Conservation (phyloP, 1,140 invertebrate genomes). For the Aleiodes sp. region DNA sequence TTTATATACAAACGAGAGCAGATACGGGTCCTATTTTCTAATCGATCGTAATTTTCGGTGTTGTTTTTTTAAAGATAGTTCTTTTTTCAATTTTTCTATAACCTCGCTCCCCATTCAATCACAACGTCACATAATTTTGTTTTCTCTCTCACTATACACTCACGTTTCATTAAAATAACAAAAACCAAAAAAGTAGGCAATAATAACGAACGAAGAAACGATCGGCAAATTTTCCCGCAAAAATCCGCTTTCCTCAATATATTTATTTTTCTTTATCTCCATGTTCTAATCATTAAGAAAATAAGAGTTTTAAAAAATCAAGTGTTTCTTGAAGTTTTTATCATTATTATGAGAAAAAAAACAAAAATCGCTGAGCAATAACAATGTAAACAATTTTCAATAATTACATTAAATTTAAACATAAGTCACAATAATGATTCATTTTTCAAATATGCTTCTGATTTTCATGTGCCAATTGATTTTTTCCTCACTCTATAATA, state of each 20-base stretch:
- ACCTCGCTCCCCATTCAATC: constrained; percentile 38
- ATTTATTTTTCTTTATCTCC: not conserved
- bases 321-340: not conserved
- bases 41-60: constrained; percentile 19
- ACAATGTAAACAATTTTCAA: constrained; percentile 23
- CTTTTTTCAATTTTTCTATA: constrained; percentile 19
- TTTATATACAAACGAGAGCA: constrained; percentile 34
- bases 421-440: constrained; percentile 9
- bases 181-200: constrained; percentile 48
- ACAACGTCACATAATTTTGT: constrained; percentile 34
- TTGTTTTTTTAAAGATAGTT: not conserved
- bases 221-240: constrained; percentile 16
- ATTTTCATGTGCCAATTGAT: not conserved
- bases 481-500: not conserved
- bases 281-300: not conserved
- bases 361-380: constrained; percentile 24
- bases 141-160: constrained; percentile 32
- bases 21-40: constrained; percentile 28
- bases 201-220: constrained; percentile 41
- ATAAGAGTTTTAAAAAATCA: too few species aligned
- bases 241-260: not conserved
- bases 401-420: constrained; percentile 24
- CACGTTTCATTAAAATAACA: constrained; percentile 57
- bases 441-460: not conserved
- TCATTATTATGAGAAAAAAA: not conserved